Base-by-base conservation (phyloP, 2,113 vertebrate genomes). In the Corynorhinus townsendii region DNA sequence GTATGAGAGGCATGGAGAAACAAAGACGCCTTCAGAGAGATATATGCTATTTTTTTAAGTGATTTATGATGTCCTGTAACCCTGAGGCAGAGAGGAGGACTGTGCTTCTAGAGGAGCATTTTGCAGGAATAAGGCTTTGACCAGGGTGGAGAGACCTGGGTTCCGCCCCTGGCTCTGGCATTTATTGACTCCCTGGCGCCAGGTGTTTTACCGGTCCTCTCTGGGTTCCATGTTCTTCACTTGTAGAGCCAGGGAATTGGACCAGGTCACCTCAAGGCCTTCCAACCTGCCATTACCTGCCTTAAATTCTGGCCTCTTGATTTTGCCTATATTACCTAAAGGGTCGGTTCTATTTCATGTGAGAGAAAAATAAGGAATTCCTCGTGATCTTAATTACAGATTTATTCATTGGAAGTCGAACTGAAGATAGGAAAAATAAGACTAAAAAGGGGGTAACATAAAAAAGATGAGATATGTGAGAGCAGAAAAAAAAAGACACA, bases 71-170 rank as follows among this genome's bases (percentile, higher is more conserved):
- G 28, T 43, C 38, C 22, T 82, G 2, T 40, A 75, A 45, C 11
- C 68, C 17, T 26, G 20, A 7, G 47, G 12, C 11, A 43, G 45
- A 81, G 33, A 85, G 3, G 35, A 87, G 2, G 3, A 28, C 19
- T 33, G 11, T 35, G 9, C 30, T 76, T 86, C 81, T 79, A 14
- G 15, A 75, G 38, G 56, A 71, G 20, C 24, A 52, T 69, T 83
- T 90, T 89, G 4, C 16, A 80, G 56, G 52, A 62, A 94, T 75
- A 35, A 52, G 9, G 35, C 26, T 95, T 47, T 54, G 75, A 72
- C 20, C 3, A 62, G 17, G 15, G 22, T 3, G 71, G 28, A 77
- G 26, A 73, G n/a, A 54, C n/a, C 9, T 33, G n/a, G 17, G 1
- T 86, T 76, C 24, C 75, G 20, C 28, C 47, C 14, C 4, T 40